phyloP scores from a whole-genome alignment of 2,888 invertebrate species.

The Drosophila incognita region DNA sequence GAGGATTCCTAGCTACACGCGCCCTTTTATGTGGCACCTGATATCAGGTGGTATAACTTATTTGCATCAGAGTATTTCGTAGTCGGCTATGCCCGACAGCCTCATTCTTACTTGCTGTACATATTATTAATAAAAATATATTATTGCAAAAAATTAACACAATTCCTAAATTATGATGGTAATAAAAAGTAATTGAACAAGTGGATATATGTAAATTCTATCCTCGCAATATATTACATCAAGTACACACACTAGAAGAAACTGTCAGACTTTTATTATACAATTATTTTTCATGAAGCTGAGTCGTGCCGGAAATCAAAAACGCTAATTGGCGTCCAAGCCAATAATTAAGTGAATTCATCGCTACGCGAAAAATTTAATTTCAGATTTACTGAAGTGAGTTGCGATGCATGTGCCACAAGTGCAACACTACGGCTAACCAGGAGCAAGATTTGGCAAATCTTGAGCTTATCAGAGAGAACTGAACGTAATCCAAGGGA shows the following conservation, averaged over 20 bases:
- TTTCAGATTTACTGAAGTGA: conserved; percentile 17
- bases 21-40: not conserved
- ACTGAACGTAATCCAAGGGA: not conserved
- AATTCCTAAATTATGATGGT: not conserved
- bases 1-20: not conserved
- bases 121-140: not conserved
- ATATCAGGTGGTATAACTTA: not conserved
- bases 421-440: conserved; percentile 10
- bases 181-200: not conserved
- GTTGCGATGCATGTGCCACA: conserved; percentile 8
- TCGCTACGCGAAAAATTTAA: conserved; percentile 5
- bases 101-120: not conserved
- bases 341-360: conserved; percentile 41
- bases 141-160: too few relatives aligned
- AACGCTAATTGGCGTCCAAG: conserved; percentile 39
- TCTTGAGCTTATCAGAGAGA: too few relatives aligned
- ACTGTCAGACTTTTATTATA: conserved; percentile 30
- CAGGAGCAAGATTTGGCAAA: not conserved
- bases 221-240: not conserved
- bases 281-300: conserved; percentile 21
- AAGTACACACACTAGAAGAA: conserved; percentile 4
- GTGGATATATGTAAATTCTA: not conserved
- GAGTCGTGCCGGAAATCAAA: conserved; percentile 19
- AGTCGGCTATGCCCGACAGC: not conserved
- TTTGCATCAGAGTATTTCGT: not conserved